phyloP scores from a whole-genome alignment of 2,888 invertebrate species.

The Glyphotaelius pellucidus region DNA sequence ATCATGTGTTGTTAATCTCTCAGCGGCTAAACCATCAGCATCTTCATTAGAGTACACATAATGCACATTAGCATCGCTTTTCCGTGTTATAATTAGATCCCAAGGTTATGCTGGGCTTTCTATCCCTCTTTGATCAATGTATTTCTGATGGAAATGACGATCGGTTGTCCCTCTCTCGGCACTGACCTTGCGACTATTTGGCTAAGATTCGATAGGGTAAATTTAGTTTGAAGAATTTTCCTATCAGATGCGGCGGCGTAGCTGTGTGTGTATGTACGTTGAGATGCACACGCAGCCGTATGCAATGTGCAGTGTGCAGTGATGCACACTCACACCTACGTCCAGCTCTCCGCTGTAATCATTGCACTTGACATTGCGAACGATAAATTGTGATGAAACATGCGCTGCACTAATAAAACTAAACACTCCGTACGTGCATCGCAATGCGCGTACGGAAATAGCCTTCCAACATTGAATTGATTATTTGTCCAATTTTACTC shows the following conservation, averaged over 20 bases:
- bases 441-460: not conserved
- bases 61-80: slow-evolving; percentile 51
- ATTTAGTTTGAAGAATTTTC: slow-evolving; percentile 60
- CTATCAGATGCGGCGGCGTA: slow-evolving; percentile 44
- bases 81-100: slow-evolving; percentile 56
- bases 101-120: slow-evolving; percentile 54
- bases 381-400: slow-evolving; percentile 47
- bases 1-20: too few relatives aligned
- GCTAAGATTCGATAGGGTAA: slow-evolving; percentile 64
- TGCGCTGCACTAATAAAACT: slow-evolving; percentile 12
- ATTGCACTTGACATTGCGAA: slow-evolving; percentile 58
- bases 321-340: not conserved
- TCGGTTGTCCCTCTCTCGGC: slow-evolving; percentile 18
- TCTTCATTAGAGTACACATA: slow-evolving; percentile 32
- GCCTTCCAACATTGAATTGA: not conserved
- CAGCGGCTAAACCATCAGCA: not conserved
- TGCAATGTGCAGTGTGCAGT: not conserved
- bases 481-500: too few relatives aligned
- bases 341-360: slow-evolving; percentile 40
- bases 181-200: slow-evolving; percentile 66
- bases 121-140: slow-evolving; percentile 43
- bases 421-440: not conserved
- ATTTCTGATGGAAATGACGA: not conserved
- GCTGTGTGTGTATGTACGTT: not conserved
- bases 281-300: not conserved